Base-by-base conservation (phyloP, 2,113 vertebrate genomes). In the Porphyrio hochstetteri region DNA sequence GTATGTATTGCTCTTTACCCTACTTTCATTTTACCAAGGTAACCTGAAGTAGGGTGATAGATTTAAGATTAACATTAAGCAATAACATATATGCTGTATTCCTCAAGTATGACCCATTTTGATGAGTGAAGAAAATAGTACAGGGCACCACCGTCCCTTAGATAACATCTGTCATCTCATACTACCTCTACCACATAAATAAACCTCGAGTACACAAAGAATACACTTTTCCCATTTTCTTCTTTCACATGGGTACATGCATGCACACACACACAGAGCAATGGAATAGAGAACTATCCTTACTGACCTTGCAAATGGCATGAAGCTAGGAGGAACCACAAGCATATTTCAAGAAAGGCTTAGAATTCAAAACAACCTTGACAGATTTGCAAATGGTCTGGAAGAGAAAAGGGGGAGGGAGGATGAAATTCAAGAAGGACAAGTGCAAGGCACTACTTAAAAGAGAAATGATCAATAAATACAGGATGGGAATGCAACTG, bases 381-480 rank as follows among this genome's bases (percentile, higher is more conserved):
- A 33, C 28, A 74, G 19, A 59, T 86, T 83, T 94, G 38, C 76
- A 94, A 92, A 81, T 11, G 29, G 17, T 83, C 80, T 91, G 76
- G 64, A 92, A 94, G 80, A 94, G 10, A 77, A 86, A 50, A 81
- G 21, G 40, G 16, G 25, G 63, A 61, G 13, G 40, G 28, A 86
- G n/a, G 19, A 74, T 50, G 56, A 81, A 94, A 88, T 81, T 80
- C 56, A 91, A 70, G 70, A 79, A 69, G 60, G 71, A 74, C 33
- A 81, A 83, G 21, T 50, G 33, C 36, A 81, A 90, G 36, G 19
- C 4, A 5, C 13, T 83, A 46, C 53, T 64, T 86, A 63, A 82
- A 76, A 93, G n/a, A 76, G 31, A 91, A 93, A 74, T 93, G 21
- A 86, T 91, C 80, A 82, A 38, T 87, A 90, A 64, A 82, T 68